Conservation (phyloP, 1,140 invertebrate species). For the Parasteatoda tepidariorum region DNA sequence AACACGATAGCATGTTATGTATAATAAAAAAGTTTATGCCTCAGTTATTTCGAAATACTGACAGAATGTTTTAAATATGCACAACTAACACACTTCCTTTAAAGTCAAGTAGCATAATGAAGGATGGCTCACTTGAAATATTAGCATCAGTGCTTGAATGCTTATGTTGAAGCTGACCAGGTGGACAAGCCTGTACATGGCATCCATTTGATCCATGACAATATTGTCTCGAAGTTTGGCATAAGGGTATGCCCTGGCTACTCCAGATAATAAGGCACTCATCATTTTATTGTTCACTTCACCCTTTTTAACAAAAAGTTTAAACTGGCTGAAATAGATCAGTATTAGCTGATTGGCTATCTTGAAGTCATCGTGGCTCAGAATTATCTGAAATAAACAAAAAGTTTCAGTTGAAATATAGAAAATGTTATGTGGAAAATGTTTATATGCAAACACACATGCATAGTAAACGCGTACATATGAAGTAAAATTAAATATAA, state of each 20-base stretch:
- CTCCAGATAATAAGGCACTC: constrained; percentile 87
- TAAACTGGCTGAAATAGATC: constrained; percentile 97
- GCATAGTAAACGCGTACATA: too few relatives aligned
- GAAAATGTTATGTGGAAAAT: too few relatives aligned
- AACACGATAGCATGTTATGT: too few relatives aligned
- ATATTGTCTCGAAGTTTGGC: constrained; percentile 68
- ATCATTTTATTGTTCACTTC: constrained; percentile 93
- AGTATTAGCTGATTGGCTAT: constrained; percentile 85
- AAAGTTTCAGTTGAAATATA: too few relatives aligned
- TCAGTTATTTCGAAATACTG: too few relatives aligned
- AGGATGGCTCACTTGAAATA: constrained; percentile 80
- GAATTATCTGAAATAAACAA: constrained; percentile 71
- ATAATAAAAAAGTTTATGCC: too few relatives aligned
- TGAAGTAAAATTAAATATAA: too few relatives aligned
- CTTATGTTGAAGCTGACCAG: constrained; percentile 80
- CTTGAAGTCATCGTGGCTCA: constrained; percentile 78
- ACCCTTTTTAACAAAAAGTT: constrained; percentile 88
- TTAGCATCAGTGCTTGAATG: constrained; percentile 86
- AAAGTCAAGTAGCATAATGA: not conserved
- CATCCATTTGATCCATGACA: constrained; percentile 74
- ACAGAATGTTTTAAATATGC: too few relatives aligned
- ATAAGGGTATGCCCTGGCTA: constrained; percentile 88
- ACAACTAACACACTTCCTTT: too few relatives aligned
- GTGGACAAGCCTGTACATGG: constrained; percentile 91
- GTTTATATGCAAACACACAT: too few relatives aligned